These are phyloP conservation scores for Hesperia comma DNA, from an alignment of 2,888 invertebrate species.

Conservation along the genomic window DNA sequence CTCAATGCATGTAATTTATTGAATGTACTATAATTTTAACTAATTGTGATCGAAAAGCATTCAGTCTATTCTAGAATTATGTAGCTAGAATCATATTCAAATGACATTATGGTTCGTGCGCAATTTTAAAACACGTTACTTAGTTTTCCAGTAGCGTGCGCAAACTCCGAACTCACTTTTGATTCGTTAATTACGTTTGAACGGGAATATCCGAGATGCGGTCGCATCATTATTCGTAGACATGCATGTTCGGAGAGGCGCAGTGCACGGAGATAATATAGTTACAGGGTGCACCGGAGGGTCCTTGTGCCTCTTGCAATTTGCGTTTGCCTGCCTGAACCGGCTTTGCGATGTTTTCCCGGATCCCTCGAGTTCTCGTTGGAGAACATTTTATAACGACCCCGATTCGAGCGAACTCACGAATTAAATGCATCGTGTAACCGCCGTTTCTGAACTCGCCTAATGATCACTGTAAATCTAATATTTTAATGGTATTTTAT, in stretches of 20 bases:
- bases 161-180: neutral
- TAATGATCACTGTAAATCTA: neutral
- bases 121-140: no score
- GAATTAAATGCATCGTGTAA: conserved; percentile 15
- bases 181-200: conserved; percentile 14
- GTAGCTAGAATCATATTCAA: no score
- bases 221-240: conserved; percentile 72
- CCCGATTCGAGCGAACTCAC: neutral
- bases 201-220: conserved; percentile 21
- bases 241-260: conserved; percentile 64
- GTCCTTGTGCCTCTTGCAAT: conserved; percentile 30
- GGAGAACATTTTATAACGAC: conserved; percentile 26
- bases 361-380: conserved; percentile 5
- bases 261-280: conserved; percentile 32
- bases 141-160: neutral
- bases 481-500: neutral
- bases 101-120: no score
- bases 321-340: conserved; percentile 31
- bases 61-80: no score
- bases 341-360: conserved; percentile 28
- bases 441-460: neutral
- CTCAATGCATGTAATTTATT: no score
- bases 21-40: no score
- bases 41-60: no score
- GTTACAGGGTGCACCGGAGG: conserved; percentile 28